phyloP scores from a whole-genome alignment of 2,888 invertebrate species.

The Heteromurus nitidus region DNA sequence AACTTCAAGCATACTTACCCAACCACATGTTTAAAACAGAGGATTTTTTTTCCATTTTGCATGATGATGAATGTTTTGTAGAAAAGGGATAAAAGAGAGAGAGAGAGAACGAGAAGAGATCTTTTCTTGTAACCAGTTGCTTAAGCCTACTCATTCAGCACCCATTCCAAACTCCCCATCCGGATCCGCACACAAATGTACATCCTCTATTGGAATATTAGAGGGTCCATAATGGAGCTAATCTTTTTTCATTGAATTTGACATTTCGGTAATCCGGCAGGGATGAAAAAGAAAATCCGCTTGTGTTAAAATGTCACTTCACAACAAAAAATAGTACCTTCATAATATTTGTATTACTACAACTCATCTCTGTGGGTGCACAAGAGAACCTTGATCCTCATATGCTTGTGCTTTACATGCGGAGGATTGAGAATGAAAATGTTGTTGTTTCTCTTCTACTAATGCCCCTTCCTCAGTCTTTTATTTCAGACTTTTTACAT shows the following conservation, averaged over 20 bases:
- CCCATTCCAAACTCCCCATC: constrained; percentile 1
- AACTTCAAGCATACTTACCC: no score
- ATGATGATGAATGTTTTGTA: constrained; percentile 44
- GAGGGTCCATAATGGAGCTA: constrained; percentile 70
- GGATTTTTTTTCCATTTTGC: constrained; percentile 3
- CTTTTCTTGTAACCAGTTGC: constrained; percentile 53
- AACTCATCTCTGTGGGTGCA: constrained; percentile 4
- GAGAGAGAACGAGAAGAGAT: constrained; percentile 37
- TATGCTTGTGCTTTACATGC: no score
- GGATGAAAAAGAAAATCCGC: constrained; percentile 72
- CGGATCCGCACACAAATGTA: not conserved
- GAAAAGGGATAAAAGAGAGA: not conserved
- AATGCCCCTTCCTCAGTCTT: constrained; percentile 7
- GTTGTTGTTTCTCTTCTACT: constrained; percentile 28
- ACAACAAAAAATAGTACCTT: constrained; percentile 48
- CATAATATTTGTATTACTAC: constrained; percentile 39
- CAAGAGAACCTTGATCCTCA: not conserved
- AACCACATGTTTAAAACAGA: no score
- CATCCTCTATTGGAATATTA: constrained; percentile 16
- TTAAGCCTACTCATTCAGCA: constrained; percentile 46
- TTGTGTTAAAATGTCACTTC: constrained; percentile 73
- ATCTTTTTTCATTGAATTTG: constrained; percentile 72
- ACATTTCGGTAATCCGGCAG: constrained; percentile 71
- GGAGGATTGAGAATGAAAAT: no score
- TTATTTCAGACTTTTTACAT: no score